phyloP scores from a whole-genome alignment of 2,797 vertebrate species.

The Ptychadena robeensis region DNA sequence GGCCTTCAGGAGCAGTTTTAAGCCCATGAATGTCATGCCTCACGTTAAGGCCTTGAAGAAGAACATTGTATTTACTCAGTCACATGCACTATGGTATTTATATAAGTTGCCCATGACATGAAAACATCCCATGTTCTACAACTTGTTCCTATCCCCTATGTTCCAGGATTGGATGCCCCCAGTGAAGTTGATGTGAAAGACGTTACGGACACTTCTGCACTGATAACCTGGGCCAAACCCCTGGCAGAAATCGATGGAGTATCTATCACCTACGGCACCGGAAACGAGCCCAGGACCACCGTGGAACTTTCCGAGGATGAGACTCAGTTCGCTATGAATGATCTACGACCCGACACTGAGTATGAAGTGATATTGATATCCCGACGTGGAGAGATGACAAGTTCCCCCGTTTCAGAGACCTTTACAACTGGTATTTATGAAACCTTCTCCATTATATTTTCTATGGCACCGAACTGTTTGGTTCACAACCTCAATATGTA shows the following conservation, averaged over 20 bases:
- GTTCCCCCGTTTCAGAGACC: conserved; percentile 80
- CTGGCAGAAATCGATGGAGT: conserved; percentile 86
- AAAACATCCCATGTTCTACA: background rate
- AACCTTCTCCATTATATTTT: background rate
- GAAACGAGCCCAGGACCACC: conserved; percentile 76
- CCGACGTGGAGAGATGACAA: conserved; percentile 80
- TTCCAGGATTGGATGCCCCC: conserved; percentile 88
- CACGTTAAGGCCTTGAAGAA: too few species aligned
- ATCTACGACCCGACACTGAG: conserved; percentile 87
- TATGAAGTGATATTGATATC: conserved; percentile 89
- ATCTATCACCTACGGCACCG: conserved; percentile 85
- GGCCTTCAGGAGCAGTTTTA: too few species aligned
- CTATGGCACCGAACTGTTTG: too few species aligned
- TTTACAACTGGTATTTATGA: conserved; percentile 87
- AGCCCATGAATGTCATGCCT: too few species aligned
- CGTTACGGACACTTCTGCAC: conserved; percentile 88
- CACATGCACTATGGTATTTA: background rate
- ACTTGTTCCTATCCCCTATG: background rate
- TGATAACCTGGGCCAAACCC: conserved; percentile 93
- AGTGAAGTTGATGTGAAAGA: conserved; percentile 89
- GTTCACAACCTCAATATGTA: too few species aligned
- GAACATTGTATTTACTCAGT: too few species aligned
- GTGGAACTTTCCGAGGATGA: conserved; percentile 86
- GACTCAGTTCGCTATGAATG: conserved; percentile 87
- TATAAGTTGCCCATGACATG: background rate